Base-by-base conservation (phyloP, 2,113 vertebrate genomes). In the Chaenogobius annularis region DNA sequence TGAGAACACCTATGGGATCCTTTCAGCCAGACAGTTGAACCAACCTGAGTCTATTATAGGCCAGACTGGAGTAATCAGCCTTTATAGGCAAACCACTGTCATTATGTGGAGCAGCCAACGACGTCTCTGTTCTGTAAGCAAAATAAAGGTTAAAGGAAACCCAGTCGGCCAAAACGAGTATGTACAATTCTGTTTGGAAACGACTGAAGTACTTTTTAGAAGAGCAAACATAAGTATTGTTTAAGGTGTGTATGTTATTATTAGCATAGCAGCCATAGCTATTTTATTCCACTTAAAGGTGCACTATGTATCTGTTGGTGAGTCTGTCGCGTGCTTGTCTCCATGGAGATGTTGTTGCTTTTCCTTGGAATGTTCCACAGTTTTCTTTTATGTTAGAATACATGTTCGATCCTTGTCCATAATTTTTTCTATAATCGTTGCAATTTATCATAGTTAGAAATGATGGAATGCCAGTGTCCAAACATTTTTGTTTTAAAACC, bases 31-130 rank as follows among this genome's bases (percentile, higher is more conserved):
- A 43, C 59, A n/a, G n/a, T n/a, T n/a, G n/a, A n/a, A 40, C 31
- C 11, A 43, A 63, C 13, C 10, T 20, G 35, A 63, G 61, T 63
- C 8, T 54, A 63, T 63, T 63, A 63, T 63, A 63, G 61, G 10
- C 17, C 61, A 63, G 35, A 63, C 61, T 19, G 17, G 35, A 63
- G 61, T 63, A 63, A 63, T 43, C 61, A 43, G 61, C 37, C 43
- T 63, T 63, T 63, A 63, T 63, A 40, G 61, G 9, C 35, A 63
- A 63, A 40, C 35, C 61, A 63, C 61, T 63, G 61, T 63, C 31
- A 63, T 63, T 63, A 63, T 20, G 31, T 37, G 17, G 35, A 63
- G 31, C 61, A 63, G 61, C 61, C 50, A 19, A 6, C 3, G 17
- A n/a, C 31, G 11, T 63, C 35, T 19, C 31, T 56, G 10, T 37